phyloP scores from a whole-genome alignment of 2,797 vertebrate genomes.

The Cossypha polioptera region DNA sequence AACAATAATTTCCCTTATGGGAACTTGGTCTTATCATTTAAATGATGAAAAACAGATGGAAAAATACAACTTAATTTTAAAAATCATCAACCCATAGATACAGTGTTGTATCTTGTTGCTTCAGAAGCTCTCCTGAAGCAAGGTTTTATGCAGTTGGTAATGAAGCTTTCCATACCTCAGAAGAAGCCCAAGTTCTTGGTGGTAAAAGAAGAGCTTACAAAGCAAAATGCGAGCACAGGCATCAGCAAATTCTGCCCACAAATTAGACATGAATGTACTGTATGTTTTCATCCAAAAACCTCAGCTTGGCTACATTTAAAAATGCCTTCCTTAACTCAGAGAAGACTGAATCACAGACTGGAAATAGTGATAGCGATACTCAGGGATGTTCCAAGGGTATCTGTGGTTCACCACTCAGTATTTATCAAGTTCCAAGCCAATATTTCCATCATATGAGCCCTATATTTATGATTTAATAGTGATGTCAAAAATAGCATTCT shows the following conservation, averaged over 20 bases:
- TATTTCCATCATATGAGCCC: slow-evolving; percentile 13
- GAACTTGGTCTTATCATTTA: not conserved
- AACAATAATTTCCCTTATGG: not conserved
- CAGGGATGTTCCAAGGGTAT: slow-evolving; percentile 59
- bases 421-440: slow-evolving; percentile 51
- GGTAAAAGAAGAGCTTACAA: slow-evolving; percentile 70
- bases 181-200: slow-evolving; percentile 15
- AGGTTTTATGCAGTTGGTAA: slow-evolving; percentile 36
- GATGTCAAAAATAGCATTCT: slow-evolving; percentile 8
- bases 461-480: slow-evolving; percentile 3
- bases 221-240: slow-evolving; percentile 64
- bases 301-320: slow-evolving; percentile 43
- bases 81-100: not conserved
- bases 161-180: slow-evolving; percentile 42
- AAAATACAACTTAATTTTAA: not conserved
- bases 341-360: slow-evolving; percentile 68
- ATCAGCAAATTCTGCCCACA: slow-evolving; percentile 76
- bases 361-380: slow-evolving; percentile 69
- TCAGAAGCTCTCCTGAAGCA: not conserved
- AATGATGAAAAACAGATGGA: not conserved
- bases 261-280: slow-evolving; percentile 67
- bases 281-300: slow-evolving; percentile 67
- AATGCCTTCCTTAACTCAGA: slow-evolving; percentile 42
- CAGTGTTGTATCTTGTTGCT: not conserved
- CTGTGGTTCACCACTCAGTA: slow-evolving; percentile 62